Percentiles rank a stretch among this genome's conserved stretches.
phyloP scores from a whole-genome alignment of 2,888 invertebrate species.

The Galeruca laticollis region DNA sequence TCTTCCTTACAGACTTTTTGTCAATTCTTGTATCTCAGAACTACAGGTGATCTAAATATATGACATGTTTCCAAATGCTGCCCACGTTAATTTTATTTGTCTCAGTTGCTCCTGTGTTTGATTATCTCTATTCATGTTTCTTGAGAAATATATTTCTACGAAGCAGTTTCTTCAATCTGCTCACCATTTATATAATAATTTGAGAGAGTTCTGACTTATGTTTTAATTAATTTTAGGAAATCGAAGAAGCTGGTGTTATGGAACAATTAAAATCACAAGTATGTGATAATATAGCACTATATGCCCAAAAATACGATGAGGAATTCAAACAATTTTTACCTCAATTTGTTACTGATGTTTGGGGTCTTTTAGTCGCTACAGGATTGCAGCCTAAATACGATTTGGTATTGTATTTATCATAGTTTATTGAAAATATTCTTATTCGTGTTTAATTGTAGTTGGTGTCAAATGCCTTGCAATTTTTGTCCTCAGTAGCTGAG shows the following conservation, averaged over 20 bases:
- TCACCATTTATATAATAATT: no score
- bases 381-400: constrained; percentile 91
- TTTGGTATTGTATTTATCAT: constrained; percentile 71
- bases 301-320: constrained; percentile 98
- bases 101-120: no score
- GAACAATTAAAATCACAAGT: constrained; percentile 95
- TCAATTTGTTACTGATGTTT: constrained; percentile 93
- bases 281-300: constrained; percentile 94
- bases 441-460: constrained; percentile 71
- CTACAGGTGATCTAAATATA: no score
- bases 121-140: no score
- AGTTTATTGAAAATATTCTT: constrained; percentile 15
- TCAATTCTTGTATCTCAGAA: no score
- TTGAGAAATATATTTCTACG: no score
- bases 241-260: constrained; percentile 88
- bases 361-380: constrained; percentile 90
- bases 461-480: constrained; percentile 95
- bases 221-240: constrained; percentile 70
- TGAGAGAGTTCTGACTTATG: no score
- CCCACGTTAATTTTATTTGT: no score
- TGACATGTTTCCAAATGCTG: no score
- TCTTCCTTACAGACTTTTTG: no score
- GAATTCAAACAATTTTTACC: constrained; percentile 93
- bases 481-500: constrained; percentile 94
- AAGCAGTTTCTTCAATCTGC: no score